These are phyloP conservation scores for Drosophila azteca DNA, from an alignment of 1,140 invertebrate species.

Conservation along the genomic window DNA sequence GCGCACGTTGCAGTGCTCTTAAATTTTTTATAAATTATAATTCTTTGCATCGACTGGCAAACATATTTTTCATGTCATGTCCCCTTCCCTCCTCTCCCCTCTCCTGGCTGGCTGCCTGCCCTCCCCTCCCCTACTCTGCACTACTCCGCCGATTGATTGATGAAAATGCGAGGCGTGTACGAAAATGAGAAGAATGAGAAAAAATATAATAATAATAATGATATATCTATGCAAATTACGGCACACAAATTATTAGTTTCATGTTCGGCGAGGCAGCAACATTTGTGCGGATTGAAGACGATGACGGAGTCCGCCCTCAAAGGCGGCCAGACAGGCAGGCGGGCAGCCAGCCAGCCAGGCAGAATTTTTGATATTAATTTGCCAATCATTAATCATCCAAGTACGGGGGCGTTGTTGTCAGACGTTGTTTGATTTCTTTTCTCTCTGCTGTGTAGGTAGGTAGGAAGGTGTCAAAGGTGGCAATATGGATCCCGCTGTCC, in stretches of 20 bases:
- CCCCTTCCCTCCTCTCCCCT: slow-evolving; percentile 5
- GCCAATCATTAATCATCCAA: slow-evolving; percentile 70
- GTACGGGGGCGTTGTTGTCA: slow-evolving; percentile 16
- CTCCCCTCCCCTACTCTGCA: slow-evolving; percentile 1
- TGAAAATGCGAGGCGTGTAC: slow-evolving; percentile 75
- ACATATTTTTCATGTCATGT: slow-evolving; percentile 78
- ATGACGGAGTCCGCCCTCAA: neutral
- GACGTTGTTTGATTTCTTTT: slow-evolving; percentile 21
- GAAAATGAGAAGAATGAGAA: slow-evolving; percentile 19
- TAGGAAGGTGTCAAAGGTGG: slow-evolving; percentile 32
- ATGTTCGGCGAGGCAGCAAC: slow-evolving; percentile 35
- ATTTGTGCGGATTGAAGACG: slow-evolving; percentile 1
- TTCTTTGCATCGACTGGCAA: slow-evolving; percentile 66
- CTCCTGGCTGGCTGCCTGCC: no score
- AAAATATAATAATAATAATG: slow-evolving; percentile 73
- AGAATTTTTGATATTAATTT: slow-evolving; percentile 71
- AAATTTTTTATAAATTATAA: slow-evolving; percentile 78
- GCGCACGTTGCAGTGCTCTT: slow-evolving; percentile 68
- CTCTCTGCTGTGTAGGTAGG: neutral
- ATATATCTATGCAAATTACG: slow-evolving; percentile 79
- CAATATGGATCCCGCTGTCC: neutral
- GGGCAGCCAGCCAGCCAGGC: neutral
- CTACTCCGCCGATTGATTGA: slow-evolving; percentile 65
- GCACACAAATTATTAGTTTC: slow-evolving; percentile 74
- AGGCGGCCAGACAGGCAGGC: neutral